Conservation (phyloP, 2,888 invertebrate species). For the Isoperla grammatica region DNA sequence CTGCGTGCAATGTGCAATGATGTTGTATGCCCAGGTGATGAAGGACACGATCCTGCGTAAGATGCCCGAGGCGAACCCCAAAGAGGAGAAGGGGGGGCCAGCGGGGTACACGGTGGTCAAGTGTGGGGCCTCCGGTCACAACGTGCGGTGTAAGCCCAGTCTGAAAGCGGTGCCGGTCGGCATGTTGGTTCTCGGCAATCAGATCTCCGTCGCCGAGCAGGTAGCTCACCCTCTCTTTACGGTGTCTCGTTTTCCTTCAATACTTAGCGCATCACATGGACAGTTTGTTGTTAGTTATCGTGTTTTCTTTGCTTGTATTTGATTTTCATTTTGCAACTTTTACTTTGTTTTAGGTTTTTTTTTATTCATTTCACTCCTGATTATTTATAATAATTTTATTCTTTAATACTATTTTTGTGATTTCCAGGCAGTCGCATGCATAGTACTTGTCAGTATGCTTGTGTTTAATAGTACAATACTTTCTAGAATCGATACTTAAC, state of each 20-base stretch:
- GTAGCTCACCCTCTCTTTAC: conserved; percentile 44
- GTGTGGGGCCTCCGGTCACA: conserved; percentile 71
- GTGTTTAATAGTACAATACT: too few relatives aligned
- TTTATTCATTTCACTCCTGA: too few relatives aligned
- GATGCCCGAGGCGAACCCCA: conserved; percentile 40
- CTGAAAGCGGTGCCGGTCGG: conserved; percentile 65
- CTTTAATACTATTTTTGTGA: too few relatives aligned
- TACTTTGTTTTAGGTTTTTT: too few relatives aligned
- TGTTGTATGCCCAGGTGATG: conserved; percentile 34
- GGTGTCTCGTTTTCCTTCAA: background rate
- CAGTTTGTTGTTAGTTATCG: too few relatives aligned
- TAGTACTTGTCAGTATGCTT: too few relatives aligned
- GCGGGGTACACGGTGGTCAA: conserved; percentile 61
- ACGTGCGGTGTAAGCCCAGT: conserved; percentile 61
- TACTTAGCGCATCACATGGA: background rate
- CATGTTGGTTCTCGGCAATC: conserved; percentile 61
- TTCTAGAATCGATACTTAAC: too few relatives aligned
- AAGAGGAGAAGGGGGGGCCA: conserved; percentile 36
- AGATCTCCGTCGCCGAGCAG: conserved; percentile 58
- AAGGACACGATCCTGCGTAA: conserved; percentile 49
- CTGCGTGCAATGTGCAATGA: too few relatives aligned
- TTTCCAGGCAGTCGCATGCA: too few relatives aligned
- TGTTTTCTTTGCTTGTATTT: too few relatives aligned
- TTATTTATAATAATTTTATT: too few relatives aligned
- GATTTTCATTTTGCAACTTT: too few relatives aligned